These are phyloP conservation scores for Austrofundulus limnaeus DNA, from an alignment of 2,113 vertebrate species.

Conservation along the genomic window DNA sequence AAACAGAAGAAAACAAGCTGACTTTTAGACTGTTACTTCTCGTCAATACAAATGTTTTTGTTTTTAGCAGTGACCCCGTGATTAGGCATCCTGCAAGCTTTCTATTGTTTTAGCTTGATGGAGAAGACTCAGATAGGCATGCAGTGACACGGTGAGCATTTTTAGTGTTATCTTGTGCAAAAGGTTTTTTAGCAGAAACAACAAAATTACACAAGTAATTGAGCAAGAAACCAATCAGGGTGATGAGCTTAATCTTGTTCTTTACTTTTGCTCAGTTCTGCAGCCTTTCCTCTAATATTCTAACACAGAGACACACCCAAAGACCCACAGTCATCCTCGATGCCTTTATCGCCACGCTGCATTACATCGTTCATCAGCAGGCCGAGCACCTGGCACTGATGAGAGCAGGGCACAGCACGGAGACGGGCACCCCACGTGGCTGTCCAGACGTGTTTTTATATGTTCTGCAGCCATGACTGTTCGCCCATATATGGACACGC, in stretches of 20 bases:
- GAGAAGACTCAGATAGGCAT: too few species aligned
- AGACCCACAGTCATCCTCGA: background rate
- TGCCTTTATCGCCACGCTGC: background rate
- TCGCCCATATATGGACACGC: conserved; percentile 27
- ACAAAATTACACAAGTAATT: background rate
- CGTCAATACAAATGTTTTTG: background rate
- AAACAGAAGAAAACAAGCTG: too few species aligned
- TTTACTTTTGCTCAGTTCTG: background rate
- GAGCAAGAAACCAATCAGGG: too few species aligned
- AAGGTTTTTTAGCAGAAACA: background rate
- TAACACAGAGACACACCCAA: background rate
- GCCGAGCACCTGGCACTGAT: background rate
- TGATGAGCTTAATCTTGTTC: too few species aligned
- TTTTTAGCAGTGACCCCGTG: background rate
- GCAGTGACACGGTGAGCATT: background rate
- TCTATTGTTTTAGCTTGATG: background rate
- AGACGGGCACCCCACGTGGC: background rate
- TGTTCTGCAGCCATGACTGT: background rate
- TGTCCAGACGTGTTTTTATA: background rate
- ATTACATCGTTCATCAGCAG: background rate
- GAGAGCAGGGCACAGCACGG: background rate
- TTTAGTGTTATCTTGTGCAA: background rate
- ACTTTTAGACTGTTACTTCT: too few species aligned
- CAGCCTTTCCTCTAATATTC: background rate
- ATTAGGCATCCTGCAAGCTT: background rate